Conservation (phyloP, 1,140 invertebrate species). For the Aphaenogaster rudis region DNA sequence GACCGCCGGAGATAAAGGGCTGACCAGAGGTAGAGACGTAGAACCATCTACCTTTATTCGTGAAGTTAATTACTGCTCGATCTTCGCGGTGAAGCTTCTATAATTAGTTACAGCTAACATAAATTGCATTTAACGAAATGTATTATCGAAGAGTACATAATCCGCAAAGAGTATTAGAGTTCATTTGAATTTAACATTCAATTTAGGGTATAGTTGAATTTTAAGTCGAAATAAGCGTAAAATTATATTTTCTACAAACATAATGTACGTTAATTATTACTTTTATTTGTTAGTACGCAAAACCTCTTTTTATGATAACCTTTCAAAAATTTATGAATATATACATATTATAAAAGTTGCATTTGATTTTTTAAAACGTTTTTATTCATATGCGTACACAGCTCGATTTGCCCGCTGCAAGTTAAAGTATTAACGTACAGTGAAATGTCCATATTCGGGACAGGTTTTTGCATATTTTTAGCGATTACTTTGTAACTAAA, state of each 20-base stretch:
- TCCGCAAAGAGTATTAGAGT: not conserved
- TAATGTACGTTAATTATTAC: not conserved
- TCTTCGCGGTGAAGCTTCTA: constrained; percentile 24
- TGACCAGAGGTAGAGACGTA: constrained; percentile 7
- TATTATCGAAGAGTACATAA: not conserved
- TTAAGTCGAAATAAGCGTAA: not conserved
- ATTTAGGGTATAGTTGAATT: not conserved
- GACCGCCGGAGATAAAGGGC: constrained; percentile 46
- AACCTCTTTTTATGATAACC: not conserved
- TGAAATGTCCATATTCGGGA: too few species aligned
- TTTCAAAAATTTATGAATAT: constrained; percentile 8
- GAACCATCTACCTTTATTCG: constrained; percentile 41
- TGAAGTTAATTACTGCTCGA: constrained; percentile 39
- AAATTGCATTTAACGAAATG: constrained; percentile 39
- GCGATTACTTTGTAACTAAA: too few species aligned
- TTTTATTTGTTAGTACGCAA: not conserved
- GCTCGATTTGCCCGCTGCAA: not conserved
- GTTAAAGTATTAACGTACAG: not conserved
- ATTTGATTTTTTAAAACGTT: not conserved
- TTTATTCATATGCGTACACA: not conserved
- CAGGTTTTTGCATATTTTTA: too few species aligned
- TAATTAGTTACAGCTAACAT: constrained; percentile 45
- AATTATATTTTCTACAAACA: not conserved
- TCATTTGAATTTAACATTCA: constrained; percentile 8
- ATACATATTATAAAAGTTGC: not conserved